Percentiles rank a stretch among this genome's conserved stretches.
phyloP scores from a whole-genome alignment of 2,797 vertebrate genomes.

The Anabacerthia variegaticeps region DNA sequence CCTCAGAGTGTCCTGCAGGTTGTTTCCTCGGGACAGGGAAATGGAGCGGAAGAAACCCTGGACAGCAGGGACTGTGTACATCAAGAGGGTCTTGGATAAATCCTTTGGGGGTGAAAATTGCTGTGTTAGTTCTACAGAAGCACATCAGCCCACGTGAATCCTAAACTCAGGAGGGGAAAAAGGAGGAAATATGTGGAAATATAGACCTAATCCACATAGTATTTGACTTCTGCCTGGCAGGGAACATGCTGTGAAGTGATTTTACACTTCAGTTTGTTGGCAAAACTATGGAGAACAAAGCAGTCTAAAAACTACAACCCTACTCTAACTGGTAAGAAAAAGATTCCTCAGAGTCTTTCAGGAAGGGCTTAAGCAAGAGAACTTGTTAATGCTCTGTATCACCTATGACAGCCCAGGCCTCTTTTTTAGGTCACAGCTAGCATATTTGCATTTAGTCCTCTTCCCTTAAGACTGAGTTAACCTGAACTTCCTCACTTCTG shows the following conservation, averaged over 20 bases:
- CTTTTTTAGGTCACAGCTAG: neutral
- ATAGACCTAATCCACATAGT: neutral
- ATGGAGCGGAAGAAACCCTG: slow-evolving; percentile 98
- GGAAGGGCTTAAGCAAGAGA: neutral
- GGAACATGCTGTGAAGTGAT: neutral
- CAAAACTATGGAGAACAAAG: neutral
- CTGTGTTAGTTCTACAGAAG: neutral
- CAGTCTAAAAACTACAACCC: neutral
- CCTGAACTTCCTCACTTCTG: neutral
- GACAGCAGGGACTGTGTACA: slow-evolving; percentile 98
- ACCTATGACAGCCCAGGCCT: neutral
- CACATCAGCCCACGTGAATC: neutral
- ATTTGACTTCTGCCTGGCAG: neutral
- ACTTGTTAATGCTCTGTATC: neutral
- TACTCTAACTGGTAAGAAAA: neutral
- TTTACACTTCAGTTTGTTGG: neutral
- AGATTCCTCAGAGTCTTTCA: neutral
- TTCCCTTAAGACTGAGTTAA: neutral
- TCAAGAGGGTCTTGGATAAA: slow-evolving; percentile 92
- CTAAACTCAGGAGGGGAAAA: neutral
- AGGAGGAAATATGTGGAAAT: neutral
- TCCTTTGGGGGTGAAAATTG: slow-evolving; percentile 79
- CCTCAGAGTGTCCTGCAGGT: slow-evolving; percentile 97
- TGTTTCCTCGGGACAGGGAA: slow-evolving; percentile 96
- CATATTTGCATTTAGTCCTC: neutral